A percentile compares a stretch with the other conserved stretches of the same genome.
phyloP scores from a whole-genome alignment of 2,797 vertebrate species.

The Nasua narica region DNA sequence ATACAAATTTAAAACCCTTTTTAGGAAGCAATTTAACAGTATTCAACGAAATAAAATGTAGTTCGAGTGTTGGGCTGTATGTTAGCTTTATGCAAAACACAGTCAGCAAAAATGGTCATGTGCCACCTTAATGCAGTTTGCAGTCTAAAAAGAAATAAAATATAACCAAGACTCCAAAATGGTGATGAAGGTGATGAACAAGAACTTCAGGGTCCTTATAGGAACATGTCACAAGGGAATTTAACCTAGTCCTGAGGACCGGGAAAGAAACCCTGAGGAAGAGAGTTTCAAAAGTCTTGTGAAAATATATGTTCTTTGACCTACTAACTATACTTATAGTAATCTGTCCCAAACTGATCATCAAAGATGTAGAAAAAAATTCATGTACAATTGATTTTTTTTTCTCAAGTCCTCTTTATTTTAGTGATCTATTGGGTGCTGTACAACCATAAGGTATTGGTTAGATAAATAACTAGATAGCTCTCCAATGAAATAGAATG shows the following conservation, averaged over 20 bases:
- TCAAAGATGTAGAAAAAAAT: conserved; percentile 20
- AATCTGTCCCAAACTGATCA: conserved; percentile 16
- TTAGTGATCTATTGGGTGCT: not conserved
- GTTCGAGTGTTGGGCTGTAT: not conserved
- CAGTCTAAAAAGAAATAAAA: not conserved
- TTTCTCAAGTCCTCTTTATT: not conserved
- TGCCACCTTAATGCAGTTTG: not conserved
- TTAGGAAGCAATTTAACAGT: not conserved
- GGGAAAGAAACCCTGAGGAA: not conserved
- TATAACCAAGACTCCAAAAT: not conserved
- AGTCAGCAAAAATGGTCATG: not conserved
- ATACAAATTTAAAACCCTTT: not conserved
- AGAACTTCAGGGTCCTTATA: not conserved
- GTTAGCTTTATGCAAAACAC: not conserved
- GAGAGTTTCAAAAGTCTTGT: not conserved
- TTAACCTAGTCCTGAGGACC: not conserved
- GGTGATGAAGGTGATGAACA: not conserved
- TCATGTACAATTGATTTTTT: conserved; percentile 28
- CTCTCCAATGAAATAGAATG: conserved; percentile 17
- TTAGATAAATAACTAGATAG: conserved; percentile 36
- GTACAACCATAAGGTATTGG: not conserved
- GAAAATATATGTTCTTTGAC: not conserved
- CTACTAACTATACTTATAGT: not conserved
- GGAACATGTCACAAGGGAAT: not conserved
- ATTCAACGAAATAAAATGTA: not conserved